Base-by-base conservation (phyloP, 2,888 invertebrate species). In the Oligia fasciuncula region DNA sequence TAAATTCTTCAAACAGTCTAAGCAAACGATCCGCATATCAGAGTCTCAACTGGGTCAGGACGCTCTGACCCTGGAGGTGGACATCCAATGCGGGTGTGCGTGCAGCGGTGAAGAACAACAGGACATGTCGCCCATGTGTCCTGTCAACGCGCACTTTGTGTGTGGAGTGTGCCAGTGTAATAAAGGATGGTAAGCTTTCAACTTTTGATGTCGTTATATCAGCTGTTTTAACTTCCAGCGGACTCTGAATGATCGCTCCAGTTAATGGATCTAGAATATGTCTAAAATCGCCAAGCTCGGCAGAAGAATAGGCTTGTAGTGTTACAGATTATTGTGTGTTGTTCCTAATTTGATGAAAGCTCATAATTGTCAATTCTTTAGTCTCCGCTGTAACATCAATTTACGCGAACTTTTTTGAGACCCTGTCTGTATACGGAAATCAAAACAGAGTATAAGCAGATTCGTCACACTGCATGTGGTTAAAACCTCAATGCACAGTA, bases 11-110 rank as follows among this genome's bases (percentile, higher is more conserved):
- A 91, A 92, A 54, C 91, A 97, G 96, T 91, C 91, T 43, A 92
- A 89, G 51, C 93, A 96, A 91, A 97, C 94, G 0, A 97, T 98
- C 71, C 96, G 95, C 23, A 98, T 99, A 89, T 98, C 98, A 80
- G 99, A 99, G 87, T 98, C 98, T 6, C 98, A 98, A 76, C 96
- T 99, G 72, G 97, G 97, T 5, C 98, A 98, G 71, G 98, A 98
- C 89, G 94, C 96, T 35, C 93, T 99, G 78, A 97, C 97, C 23
- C 94, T 99, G 68, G 97, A 98, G 73, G 97, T 99, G 66, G 98
- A 98, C 87, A 95, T 98, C 74, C 97, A 98, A 85, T 98, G 98
- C 90, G 98, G 98, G 57, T 98, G 98, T 91, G 97, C 97, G 19
- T 98, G 98, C 90, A 94, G 95, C 29, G 91, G 93, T 69, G 92